Percentiles rank a stretch among this genome's conserved stretches.
Conservation (phyloP, 2,113 vertebrate genomes). For the Syrmaticus mikado region DNA sequence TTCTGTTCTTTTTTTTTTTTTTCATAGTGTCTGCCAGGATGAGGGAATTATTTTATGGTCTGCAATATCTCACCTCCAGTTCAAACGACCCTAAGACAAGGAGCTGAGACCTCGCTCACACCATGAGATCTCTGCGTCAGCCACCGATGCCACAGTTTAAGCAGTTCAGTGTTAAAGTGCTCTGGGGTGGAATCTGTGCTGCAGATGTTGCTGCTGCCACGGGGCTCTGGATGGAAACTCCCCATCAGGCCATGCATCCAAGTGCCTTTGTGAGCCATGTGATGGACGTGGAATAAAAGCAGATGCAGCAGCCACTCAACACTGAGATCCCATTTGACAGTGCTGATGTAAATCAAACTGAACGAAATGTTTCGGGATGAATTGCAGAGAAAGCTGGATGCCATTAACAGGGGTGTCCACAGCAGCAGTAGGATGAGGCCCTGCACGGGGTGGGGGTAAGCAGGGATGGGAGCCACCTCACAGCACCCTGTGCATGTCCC, state of each 20-base stretch:
- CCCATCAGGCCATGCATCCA: background rate
- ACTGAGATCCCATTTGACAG: background rate
- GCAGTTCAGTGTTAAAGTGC: accelerated
- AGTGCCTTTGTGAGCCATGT: background rate
- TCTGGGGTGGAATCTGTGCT: constrained; percentile 2
- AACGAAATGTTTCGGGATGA: background rate
- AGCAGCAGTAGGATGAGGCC: background rate
- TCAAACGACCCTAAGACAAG: background rate
- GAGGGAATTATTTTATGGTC: background rate
- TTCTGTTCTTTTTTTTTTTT: background rate
- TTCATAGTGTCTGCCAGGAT: background rate
- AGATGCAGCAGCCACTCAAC: background rate
- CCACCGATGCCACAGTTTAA: background rate
- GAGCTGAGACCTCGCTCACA: background rate
- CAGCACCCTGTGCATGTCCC: background rate
- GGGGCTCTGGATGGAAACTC: background rate
- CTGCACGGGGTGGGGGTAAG: background rate
- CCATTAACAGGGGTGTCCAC: background rate
- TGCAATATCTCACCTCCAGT: background rate
- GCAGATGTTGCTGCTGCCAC: constrained; percentile 17
- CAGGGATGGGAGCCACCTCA: background rate
- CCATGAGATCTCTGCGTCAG: background rate
- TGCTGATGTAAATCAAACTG: background rate
- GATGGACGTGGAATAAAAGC: background rate
- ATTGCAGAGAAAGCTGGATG: background rate